A percentile compares a stretch with the other conserved stretches of the same genome.
phyloP scores from a whole-genome alignment of 2,797 vertebrate genomes.

The Leuciscus waleckii region DNA sequence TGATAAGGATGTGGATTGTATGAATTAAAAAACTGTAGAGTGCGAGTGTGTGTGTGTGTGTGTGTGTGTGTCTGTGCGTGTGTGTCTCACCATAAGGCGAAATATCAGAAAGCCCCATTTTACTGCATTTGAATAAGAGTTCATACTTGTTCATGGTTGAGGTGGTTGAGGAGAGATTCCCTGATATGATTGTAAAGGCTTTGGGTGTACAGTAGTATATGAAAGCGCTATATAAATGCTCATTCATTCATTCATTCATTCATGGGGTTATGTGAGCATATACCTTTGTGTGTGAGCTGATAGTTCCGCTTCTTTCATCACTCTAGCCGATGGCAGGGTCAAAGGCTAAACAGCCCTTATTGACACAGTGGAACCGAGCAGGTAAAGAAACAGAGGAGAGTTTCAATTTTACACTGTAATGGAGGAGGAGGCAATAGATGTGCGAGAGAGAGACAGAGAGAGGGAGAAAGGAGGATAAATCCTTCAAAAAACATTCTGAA shows the following conservation, averaged over 20 bases:
- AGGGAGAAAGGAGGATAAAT: conserved; percentile 12
- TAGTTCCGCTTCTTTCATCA: conserved; percentile 19
- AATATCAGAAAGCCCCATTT: conserved; percentile 4
- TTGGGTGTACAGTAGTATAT: too few species aligned
- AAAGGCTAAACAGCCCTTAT: conserved; percentile 37
- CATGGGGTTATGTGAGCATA: not conserved
- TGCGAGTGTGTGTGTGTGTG: not conserved
- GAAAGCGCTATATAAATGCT: too few species aligned
- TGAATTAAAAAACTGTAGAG: conserved; percentile 37
- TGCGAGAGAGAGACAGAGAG: not conserved
- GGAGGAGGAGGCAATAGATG: conserved; percentile 23
- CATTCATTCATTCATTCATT: not conserved
- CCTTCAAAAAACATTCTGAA: conserved; percentile 3
- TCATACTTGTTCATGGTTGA: not conserved
- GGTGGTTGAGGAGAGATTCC: too few species aligned
- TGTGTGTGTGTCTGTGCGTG: not conserved
- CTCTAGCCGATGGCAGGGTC: conserved; percentile 29
- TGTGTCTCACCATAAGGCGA: not conserved
- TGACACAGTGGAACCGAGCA: conserved; percentile 31
- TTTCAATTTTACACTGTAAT: conserved; percentile 39
- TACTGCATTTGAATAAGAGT: conserved; percentile 9
- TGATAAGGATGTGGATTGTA: conserved; percentile 45
- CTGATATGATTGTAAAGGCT: too few species aligned
- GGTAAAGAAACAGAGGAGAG: conserved; percentile 12
- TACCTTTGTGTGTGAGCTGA: not conserved